phyloP scores from a whole-genome alignment of 2,797 vertebrate species.

The Takifugu ocellatus region DNA sequence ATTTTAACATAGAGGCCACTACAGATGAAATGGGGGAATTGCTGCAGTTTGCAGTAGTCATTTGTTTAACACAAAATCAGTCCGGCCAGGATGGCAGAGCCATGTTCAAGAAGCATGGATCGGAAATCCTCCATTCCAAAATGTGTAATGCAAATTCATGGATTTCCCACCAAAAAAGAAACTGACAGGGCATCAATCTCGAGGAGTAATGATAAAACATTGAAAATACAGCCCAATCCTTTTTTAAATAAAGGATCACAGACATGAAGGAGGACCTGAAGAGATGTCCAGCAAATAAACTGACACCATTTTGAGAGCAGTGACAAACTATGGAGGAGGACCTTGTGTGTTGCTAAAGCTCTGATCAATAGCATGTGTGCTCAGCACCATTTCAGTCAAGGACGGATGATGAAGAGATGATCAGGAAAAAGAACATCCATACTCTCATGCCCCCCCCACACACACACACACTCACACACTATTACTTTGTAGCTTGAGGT shows the following conservation, averaged over 20 bases:
- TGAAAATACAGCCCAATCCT: slow-evolving; percentile 21
- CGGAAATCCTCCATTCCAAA: no score
- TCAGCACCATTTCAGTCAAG: slow-evolving; percentile 41
- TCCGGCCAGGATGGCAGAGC: no score
- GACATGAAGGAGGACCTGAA: slow-evolving; percentile 5
- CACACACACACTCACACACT: no score
- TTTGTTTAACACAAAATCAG: slow-evolving; percentile 5
- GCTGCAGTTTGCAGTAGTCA: background rate
- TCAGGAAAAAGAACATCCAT: slow-evolving; percentile 10
- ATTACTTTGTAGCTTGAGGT: background rate
- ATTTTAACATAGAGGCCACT: background rate
- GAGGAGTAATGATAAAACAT: background rate
- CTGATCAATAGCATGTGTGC: slow-evolving; percentile 51
- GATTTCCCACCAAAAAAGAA: no score
- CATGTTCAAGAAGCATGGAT: no score
- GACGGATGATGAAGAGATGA: slow-evolving; percentile 22
- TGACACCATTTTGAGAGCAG: slow-evolving; percentile 54
- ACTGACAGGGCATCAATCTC: no score
- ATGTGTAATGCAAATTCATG: no score
- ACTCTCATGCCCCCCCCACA: background rate
- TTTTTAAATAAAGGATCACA: slow-evolving; percentile 12
- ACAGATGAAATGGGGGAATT: slow-evolving; percentile 4
- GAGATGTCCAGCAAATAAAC: slow-evolving; percentile 31
- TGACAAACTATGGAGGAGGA: slow-evolving; percentile 38
- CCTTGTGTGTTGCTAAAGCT: slow-evolving; percentile 11